Conservation (phyloP, 2,113 vertebrate genomes). For the Macrotis lagotis region DNA sequence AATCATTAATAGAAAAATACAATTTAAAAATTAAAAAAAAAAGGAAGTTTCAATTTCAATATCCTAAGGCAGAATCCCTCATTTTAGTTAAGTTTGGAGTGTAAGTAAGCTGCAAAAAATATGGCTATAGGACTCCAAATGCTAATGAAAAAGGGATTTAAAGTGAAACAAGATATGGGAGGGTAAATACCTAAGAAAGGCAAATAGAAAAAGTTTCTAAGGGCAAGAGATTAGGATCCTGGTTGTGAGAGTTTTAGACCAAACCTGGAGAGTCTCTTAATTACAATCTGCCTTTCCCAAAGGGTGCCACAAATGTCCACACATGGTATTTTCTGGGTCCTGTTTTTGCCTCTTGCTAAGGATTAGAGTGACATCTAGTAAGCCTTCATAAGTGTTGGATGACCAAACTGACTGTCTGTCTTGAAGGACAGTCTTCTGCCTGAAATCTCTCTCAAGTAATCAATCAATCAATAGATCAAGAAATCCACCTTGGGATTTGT, state of each 20-base stretch:
- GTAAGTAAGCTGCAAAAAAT: no score
- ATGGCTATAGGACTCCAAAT: neutral
- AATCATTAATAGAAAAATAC: neutral
- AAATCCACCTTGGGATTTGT: neutral
- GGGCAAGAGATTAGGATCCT: neutral
- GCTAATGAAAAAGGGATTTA: neutral
- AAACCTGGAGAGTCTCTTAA: neutral
- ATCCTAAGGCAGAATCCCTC: neutral
- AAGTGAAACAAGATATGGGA: slow-evolving; percentile 1
- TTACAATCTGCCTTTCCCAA: neutral
- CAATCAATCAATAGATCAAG: neutral
- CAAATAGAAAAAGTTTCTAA: neutral
- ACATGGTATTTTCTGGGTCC: neutral
- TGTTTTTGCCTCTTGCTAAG: neutral
- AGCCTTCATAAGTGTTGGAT: neutral
- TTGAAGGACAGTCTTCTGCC: neutral
- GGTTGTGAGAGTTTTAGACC: neutral
- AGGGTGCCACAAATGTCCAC: neutral
- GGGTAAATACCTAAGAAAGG: slow-evolving; percentile 5
- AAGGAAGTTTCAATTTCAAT: neutral
- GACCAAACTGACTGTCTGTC: neutral
- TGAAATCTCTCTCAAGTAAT: slow-evolving; percentile 5
- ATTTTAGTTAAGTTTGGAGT: neutral
- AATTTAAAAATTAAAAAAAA: neutral
- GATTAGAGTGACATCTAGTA: neutral